These are phyloP conservation scores for Crocallis elinguaria DNA, from an alignment of 2,888 invertebrate species.

Conservation along the genomic window DNA sequence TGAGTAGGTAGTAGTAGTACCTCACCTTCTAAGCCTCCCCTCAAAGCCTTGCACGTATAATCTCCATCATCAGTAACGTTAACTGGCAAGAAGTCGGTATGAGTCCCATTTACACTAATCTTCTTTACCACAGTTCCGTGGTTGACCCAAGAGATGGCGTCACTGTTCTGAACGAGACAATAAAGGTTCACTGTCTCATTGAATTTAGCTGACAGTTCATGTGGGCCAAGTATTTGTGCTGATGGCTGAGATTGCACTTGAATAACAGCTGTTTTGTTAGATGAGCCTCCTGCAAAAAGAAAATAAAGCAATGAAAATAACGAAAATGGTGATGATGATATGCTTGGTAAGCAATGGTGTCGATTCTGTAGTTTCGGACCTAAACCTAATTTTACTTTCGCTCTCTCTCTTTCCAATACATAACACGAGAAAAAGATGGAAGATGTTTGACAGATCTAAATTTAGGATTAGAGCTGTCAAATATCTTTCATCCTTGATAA, in stretches of 20 bases:
- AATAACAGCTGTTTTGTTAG: conserved; percentile 54
- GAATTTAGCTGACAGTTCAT: conserved; percentile 46
- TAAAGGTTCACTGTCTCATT: conserved; percentile 53
- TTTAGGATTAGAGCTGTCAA: no score
- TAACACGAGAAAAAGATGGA: no score
- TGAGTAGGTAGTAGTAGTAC: not conserved
- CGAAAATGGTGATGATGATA: not conserved
- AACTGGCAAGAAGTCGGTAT: conserved; percentile 53
- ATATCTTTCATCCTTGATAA: no score
- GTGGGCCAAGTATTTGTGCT: conserved; percentile 67
- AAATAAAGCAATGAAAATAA: not conserved
- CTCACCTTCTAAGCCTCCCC: conserved; percentile 53
- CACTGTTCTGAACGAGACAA: conserved; percentile 62
- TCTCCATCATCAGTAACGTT: conserved; percentile 56
- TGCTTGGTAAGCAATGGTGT: no score
- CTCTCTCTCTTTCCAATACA: no score
- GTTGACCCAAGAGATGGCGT: conserved; percentile 56
- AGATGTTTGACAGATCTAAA: no score
- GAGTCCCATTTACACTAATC: conserved; percentile 41
- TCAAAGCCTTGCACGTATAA: conserved; percentile 63
- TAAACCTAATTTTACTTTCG: no score
- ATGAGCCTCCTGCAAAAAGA: conserved; percentile 61
- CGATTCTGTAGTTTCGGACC: no score
- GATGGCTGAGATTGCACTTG: conserved; percentile 52
- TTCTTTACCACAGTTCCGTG: conserved; percentile 44